phyloP scores from a whole-genome alignment of 2,888 invertebrate species.

The Arge pagana region DNA sequence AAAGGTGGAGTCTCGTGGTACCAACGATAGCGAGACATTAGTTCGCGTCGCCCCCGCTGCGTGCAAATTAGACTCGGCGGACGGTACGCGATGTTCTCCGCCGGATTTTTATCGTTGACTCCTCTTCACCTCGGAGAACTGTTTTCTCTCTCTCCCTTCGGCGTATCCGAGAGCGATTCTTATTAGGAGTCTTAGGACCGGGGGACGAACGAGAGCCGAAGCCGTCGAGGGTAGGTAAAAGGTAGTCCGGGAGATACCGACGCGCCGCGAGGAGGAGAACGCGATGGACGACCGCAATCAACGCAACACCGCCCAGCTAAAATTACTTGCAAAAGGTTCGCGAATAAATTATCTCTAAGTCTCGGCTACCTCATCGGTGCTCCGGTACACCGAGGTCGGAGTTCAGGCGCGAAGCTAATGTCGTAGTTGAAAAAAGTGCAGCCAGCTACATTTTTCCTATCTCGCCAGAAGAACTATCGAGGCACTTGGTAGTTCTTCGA shows the following conservation, averaged over 20 bases:
- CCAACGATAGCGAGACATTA: conserved; percentile 51
- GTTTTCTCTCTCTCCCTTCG: no score
- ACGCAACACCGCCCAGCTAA: conserved; percentile 52
- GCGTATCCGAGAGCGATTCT: no score
- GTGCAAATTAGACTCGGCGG: conserved; percentile 53
- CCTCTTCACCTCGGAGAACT: no score
- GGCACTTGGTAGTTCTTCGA: no score
- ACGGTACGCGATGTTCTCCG: conserved; percentile 26
- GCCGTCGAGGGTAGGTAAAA: not conserved
- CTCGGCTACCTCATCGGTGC: no score
- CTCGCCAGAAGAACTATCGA: no score
- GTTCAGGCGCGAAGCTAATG: no score
- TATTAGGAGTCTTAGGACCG: no score
- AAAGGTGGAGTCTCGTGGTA: conserved; percentile 46
- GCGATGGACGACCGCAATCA: conserved; percentile 55
- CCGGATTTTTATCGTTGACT: no score
- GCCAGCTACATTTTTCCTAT: no score
- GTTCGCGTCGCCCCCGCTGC: conserved; percentile 55
- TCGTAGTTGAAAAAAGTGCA: no score
- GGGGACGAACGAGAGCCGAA: not conserved
- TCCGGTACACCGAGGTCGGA: no score
- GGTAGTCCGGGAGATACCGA: not conserved
- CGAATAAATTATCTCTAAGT: conserved; percentile 46
- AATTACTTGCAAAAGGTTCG: conserved; percentile 49
- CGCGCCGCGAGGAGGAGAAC: conserved; percentile 33